Percentiles rank a stretch among this genome's conserved stretches.
phyloP scores from a whole-genome alignment of 2,888 invertebrate species.

The Chaetogeoica ovagalla region DNA sequence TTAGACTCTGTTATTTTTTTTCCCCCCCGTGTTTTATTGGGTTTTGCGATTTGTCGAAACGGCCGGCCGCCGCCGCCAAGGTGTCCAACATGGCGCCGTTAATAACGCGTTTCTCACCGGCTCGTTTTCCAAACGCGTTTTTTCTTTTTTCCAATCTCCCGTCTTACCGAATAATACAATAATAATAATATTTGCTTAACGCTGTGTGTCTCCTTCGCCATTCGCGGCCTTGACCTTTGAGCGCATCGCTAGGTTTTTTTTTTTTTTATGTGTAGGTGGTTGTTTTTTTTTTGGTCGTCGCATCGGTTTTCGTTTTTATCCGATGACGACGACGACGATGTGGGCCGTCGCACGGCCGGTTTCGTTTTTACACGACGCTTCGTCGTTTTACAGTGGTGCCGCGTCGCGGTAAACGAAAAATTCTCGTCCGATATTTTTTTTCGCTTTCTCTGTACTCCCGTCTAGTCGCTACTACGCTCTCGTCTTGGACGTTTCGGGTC shows the following conservation, averaged over 20 bases:
- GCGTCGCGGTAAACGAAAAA: background rate
- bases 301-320: conserved; percentile 14
- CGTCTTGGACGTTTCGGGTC: no score
- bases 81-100: conserved; percentile 44
- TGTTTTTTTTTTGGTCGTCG: background rate
- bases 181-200: background rate
- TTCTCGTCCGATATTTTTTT: background rate
- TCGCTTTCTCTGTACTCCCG: background rate
- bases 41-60: conserved; percentile 10
- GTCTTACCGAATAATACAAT: background rate
- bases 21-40: background rate
- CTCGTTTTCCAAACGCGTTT: background rate
- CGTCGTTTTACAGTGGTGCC: conserved; percentile 16
- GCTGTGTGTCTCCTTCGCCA: no score
- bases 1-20: conserved; percentile 28
- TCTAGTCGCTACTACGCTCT: no score
- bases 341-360: background rate
- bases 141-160: background rate
- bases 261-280: background rate
- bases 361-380: background rate
- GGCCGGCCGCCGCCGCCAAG: background rate
- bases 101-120: conserved; percentile 13
- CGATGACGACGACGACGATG: background rate
- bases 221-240: conserved; percentile 13
- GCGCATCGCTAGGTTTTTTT: background rate